Conservation (phyloP, 2,797 vertebrate species). For the Argyrosomus regius region DNA sequence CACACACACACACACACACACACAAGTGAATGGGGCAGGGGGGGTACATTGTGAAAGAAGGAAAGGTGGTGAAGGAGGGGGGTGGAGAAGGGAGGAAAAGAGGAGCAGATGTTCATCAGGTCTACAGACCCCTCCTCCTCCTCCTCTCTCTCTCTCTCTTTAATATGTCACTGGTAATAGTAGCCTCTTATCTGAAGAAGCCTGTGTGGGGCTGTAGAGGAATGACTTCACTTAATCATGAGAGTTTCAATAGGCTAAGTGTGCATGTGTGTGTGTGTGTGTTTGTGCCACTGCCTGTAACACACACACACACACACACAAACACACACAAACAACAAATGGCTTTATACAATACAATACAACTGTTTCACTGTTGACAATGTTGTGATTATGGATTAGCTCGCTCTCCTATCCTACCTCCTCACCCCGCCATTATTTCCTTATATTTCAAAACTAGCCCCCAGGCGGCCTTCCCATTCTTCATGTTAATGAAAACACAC, state of each 20-base stretch:
- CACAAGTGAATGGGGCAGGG: conserved; percentile 44
- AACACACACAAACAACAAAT: conserved; percentile 20
- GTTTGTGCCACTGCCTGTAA: neutral
- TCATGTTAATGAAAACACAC: neutral
- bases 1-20: conserved; percentile 39
- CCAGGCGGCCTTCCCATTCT: neutral
- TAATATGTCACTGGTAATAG: conserved; percentile 77
- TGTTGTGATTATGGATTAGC: conserved; percentile 17
- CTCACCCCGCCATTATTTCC: neutral
- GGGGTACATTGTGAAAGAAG: conserved; percentile 60
- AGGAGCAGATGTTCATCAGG: conserved; percentile 82
- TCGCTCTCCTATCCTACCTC: neutral
- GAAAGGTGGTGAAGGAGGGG: conserved; percentile 22
- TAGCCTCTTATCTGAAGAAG: conserved; percentile 75
- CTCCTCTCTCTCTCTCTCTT: conserved; percentile 27
- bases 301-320: conserved; percentile 19
- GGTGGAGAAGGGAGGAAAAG: conserved; percentile 60
- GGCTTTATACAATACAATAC: neutral
- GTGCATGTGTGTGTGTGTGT: conserved; percentile 23
- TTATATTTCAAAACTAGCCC: neutral
- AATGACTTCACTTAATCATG: conserved; percentile 77
- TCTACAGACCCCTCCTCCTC: conserved; percentile 61
- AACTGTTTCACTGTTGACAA: conserved; percentile 20
- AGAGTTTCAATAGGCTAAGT: conserved; percentile 50
- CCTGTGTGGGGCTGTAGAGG: conserved; percentile 65